Evolutionary conservation across 2,888 invertebrate species (phyloP), one percentile per base, ranked within the genome.

Genomic region (Standfussiana lucernea): DNA sequence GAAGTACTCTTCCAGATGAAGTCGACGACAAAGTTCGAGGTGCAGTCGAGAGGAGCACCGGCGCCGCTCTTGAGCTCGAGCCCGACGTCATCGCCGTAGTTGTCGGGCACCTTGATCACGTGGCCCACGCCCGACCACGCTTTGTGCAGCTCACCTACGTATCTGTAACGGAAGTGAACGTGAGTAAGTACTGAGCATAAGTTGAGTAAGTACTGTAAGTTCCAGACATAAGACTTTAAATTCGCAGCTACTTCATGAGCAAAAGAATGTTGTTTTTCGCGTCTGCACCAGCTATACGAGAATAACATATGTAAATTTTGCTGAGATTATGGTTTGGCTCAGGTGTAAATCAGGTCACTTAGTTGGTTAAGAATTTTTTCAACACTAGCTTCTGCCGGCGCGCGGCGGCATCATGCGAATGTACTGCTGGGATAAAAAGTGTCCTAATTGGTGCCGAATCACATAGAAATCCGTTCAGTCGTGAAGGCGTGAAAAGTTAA

Each of bases 1-100:
- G 99, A 99, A 1, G 99, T 99, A 86, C 99, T 99, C 94, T 99
- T 99, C 99, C 99, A 99, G 71, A 99, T 99, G 94, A 99, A 99
- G 95, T 99, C 99, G 8, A 99, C 99, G 0, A 99, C 99, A 95
- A 99, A 99, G 95, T 99, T 99, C 87, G 99, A 98, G 69, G 98
- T 98, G 94, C 99, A 99, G 89, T 99, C 99, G 0, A 98, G 98
- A 0, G 99, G 99, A 0, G 99, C 99, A 37, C 99, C 99, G 3
- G 98, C 98, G 87, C 98, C 98, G 87, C 98, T 98, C 93, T 99
- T 99, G 92, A 99, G 96, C 93, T 99, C 99, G 56, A 99, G 98
- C 0, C 99, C 99, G 28, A 99, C 99, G 94, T 99, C 99, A 92
- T 99, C 99, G 8, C 99, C 99, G 93, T 98, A 99, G 96, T 99